Evolutionary conservation across 2,797 vertebrate genomes (phyloP).

Genomic region (Carapus acus): DNA sequence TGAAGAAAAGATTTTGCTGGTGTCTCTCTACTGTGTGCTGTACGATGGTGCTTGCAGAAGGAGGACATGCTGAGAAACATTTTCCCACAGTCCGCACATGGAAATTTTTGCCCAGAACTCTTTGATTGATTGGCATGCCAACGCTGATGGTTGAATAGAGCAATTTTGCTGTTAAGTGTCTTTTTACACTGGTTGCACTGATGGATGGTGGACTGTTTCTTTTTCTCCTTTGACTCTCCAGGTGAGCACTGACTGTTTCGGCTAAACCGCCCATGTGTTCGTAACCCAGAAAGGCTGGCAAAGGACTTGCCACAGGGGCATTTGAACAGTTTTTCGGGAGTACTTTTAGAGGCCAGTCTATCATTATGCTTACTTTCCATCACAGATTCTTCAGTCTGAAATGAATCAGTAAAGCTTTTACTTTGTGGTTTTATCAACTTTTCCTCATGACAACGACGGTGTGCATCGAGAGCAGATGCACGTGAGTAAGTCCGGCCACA

Average conservation of each 20-base stretch:
- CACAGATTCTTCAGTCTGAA: constrained; percentile 27
- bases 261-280: constrained; percentile 73
- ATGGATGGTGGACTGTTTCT: constrained; percentile 52
- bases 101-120: constrained; percentile 52
- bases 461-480: constrained; percentile 76
- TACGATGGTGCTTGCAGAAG: constrained; percentile 71
- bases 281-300: constrained; percentile 59
- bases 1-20: constrained; percentile 75
- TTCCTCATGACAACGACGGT: constrained; percentile 75
- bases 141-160: constrained; percentile 65
- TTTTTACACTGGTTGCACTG: constrained; percentile 71
- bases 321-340: constrained; percentile 51
- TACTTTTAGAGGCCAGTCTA: constrained; percentile 17
- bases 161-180: constrained; percentile 59
- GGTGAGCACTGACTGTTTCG: constrained; percentile 56
- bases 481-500: constrained; percentile 77
- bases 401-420: constrained; percentile 47
- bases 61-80: constrained; percentile 69
- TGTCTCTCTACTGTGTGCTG: constrained; percentile 66
- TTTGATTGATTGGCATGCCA: constrained; percentile 58
- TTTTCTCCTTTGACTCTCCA: constrained; percentile 55
- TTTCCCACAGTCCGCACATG: constrained; percentile 74
- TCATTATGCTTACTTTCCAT: constrained; percentile 49
- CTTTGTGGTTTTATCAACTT: constrained; percentile 69
- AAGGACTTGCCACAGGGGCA: constrained; percentile 76